Base-by-base conservation (phyloP, 2,113 vertebrate species). In the Oreamnos americanus region DNA sequence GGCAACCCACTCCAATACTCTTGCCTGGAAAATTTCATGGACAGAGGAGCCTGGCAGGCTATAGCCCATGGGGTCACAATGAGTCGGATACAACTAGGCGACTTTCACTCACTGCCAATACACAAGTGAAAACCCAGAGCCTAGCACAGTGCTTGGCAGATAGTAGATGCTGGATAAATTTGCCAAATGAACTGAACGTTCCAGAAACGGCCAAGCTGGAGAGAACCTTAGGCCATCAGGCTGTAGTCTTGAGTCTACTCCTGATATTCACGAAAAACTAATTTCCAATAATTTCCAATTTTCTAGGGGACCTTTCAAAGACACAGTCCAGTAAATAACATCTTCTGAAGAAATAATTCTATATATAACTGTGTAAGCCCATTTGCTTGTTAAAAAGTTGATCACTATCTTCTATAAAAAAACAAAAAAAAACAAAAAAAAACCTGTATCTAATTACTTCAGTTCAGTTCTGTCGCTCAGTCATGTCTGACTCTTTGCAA, bases 351-450 rank as follows among this genome's bases (percentile, higher is more conserved):
- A 74, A 86, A 45, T 47, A 25, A 86, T 74, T 90, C 30, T 60
- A 93, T 8, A 30, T 45, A 60, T 14, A 82, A 25, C 30, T 47
- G 2, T 21, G 17, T 74, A 87, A 21, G 19, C 6, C 30, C 45
- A 87, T 86, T 81, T 93, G 76, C 21, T 79, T 85, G 67, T 71
- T 87, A 53, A 81, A 95, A 93, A 62, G 14, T 62, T 76, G 14
- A 55, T 55, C 14, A 86, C 14, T 53, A 74, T 76, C 36, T 95
- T 79, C 67, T 87, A 7, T 91, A 33, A 47, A 94, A 94, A 79
- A 76, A 25, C 26, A 74, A 25, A 81, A 81, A n/a, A n/a, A n/a
- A n/a, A n/a, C n/a, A n/a, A n/a, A n/a, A 55, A 86, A 58, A 57
- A 81, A 9, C 4, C 23, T 45, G 9, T 64, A 39, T 19, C 58